phyloP scores from a whole-genome alignment of 2,888 invertebrate genomes.

The Pinctada fucata region DNA sequence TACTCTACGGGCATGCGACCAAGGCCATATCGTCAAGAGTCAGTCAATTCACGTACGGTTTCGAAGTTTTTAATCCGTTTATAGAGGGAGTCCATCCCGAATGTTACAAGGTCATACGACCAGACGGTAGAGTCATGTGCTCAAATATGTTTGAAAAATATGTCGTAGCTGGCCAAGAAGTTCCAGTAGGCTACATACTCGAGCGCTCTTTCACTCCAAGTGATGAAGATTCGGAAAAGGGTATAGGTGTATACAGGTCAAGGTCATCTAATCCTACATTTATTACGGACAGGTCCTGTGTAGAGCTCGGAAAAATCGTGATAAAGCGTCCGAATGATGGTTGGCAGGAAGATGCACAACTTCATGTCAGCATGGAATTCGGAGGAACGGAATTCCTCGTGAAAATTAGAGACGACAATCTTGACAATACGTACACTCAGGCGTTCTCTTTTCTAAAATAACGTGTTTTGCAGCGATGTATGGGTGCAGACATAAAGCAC shows the following conservation, averaged over 20 bases:
- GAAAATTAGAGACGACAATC: slow-evolving; percentile 10
- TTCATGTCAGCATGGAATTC: slow-evolving; percentile 18
- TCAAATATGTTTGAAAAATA: slow-evolving; percentile 36
- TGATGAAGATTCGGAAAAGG: slow-evolving; percentile 24
- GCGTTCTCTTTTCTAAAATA: slow-evolving; percentile 18
- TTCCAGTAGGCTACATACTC: slow-evolving; percentile 28
- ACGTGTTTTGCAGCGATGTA: no score
- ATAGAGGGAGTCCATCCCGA: slow-evolving; percentile 8
- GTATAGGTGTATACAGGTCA: slow-evolving; percentile 37
- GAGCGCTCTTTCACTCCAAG: slow-evolving; percentile 26
- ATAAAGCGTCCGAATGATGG: slow-evolving; percentile 21
- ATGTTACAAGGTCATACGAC: slow-evolving; percentile 12
- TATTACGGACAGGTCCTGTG: slow-evolving; percentile 30
- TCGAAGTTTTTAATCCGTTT: slow-evolving; percentile 9
- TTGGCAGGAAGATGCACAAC: slow-evolving; percentile 4
- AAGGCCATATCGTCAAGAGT: slow-evolving; percentile 22
- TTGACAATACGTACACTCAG: slow-evolving; percentile 20
- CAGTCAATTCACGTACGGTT: slow-evolving; percentile 20
- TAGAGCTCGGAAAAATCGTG: slow-evolving; percentile 8
- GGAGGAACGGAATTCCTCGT: slow-evolving; percentile 27
- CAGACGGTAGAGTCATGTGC: slow-evolving; percentile 30
- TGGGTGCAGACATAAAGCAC: no score
- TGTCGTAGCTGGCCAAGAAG: slow-evolving; percentile 39
- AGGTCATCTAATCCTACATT: slow-evolving; percentile 32
- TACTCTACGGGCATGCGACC: slow-evolving; percentile 27